These are phyloP conservation scores for Hyles euphorbiae DNA, from an alignment of 1,140 invertebrate species.

Conservation along the genomic window DNA sequence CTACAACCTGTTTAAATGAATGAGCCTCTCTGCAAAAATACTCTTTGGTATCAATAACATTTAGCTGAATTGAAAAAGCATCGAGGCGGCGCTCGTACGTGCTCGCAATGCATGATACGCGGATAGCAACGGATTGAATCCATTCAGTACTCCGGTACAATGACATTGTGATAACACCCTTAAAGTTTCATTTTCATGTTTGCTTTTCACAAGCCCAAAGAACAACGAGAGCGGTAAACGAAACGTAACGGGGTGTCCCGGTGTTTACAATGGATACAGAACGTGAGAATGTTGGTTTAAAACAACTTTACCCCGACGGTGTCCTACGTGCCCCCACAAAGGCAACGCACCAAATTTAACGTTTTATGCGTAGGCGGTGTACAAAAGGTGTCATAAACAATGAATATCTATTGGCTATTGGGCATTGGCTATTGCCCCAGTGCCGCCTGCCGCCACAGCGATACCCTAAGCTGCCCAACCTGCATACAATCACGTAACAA, in stretches of 20 bases:
- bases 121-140: constrained; percentile 20
- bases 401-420: constrained; percentile 32
- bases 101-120: constrained; percentile 33
- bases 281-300: constrained; percentile 69
- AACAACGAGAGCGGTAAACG: constrained; percentile 63
- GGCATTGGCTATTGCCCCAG: neutral
- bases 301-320: constrained; percentile 52
- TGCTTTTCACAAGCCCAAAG: constrained; percentile 60
- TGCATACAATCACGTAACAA: constrained; percentile 65
- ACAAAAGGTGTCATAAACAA: constrained; percentile 65
- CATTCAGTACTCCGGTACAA: constrained; percentile 49
- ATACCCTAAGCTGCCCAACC: constrained; percentile 53
- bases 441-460: neutral
- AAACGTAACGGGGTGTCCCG: constrained; percentile 57
- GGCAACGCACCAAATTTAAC: constrained; percentile 41
- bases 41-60: constrained; percentile 32
- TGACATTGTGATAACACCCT: constrained; percentile 24
- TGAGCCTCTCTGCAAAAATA: constrained; percentile 2
- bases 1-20: too few species aligned
- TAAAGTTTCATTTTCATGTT: constrained; percentile 56
- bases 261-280: constrained; percentile 61
- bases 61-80: constrained; percentile 38
- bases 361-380: constrained; percentile 52
- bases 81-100: constrained; percentile 43
- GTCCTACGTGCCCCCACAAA: constrained; percentile 61